Conservation (phyloP, 1,140 invertebrate species). For the Nomia melanderi region DNA sequence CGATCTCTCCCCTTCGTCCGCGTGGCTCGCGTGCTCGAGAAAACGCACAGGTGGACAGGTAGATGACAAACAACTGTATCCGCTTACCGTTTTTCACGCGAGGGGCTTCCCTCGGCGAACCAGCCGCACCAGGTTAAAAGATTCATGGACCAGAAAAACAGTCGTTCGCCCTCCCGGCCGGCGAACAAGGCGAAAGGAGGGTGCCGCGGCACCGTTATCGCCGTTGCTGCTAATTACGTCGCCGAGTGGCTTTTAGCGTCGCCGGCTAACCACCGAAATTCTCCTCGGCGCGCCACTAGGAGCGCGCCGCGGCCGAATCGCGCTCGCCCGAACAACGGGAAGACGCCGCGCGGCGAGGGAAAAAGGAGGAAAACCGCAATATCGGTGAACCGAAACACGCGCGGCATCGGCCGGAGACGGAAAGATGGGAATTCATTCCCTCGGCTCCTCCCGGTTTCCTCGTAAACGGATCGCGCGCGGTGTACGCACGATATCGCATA, state of each 20-base stretch:
- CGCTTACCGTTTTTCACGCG: constrained; percentile 63
- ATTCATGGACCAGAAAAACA: constrained; percentile 75
- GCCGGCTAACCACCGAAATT: constrained; percentile 14
- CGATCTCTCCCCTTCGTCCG: constrained; percentile 9
- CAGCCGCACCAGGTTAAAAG: constrained; percentile 63
- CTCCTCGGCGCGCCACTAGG: background rate
- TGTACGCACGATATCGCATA: constrained; percentile 48
- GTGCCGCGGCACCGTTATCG: constrained; percentile 24
- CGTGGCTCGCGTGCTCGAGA: constrained; percentile 31
- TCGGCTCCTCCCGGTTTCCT: background rate
- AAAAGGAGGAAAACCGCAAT: too few species aligned
- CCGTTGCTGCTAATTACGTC: constrained; percentile 34
- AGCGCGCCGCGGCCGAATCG: too few species aligned
- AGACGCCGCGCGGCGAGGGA: too few species aligned
- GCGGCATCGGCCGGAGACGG: background rate
- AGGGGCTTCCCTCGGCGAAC: constrained; percentile 58
- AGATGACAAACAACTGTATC: constrained; percentile 73
- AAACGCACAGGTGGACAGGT: constrained; percentile 71
- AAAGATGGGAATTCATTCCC: background rate
- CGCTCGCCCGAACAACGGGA: background rate
- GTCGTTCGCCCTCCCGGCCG: constrained; percentile 39
- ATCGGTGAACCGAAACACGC: too few species aligned
- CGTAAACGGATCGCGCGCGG: constrained; percentile 34
- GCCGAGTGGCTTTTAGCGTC: constrained; percentile 40
- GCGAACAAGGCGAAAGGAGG: constrained; percentile 29